These are phyloP conservation scores for Dicrostonyx torquatus DNA, from an alignment of 2,797 vertebrate species.

Conservation along the genomic window DNA sequence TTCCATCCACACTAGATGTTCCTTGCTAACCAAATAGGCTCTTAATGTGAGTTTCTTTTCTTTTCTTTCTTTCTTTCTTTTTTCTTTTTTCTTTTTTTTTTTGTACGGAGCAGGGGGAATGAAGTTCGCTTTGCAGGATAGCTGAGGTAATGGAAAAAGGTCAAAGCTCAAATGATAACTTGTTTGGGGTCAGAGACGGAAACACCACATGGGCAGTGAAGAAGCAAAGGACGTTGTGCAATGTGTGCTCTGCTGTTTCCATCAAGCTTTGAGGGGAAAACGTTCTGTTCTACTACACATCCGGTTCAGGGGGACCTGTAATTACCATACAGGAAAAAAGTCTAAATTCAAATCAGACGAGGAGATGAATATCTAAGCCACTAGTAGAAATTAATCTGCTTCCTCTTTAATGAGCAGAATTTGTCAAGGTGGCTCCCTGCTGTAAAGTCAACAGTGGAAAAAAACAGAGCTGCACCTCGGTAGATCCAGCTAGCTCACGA, in stretches of 20 bases:
- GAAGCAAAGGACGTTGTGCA: neutral
- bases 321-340: neutral
- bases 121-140: neutral
- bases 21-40: neutral
- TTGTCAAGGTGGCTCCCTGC: slow-evolving; percentile 30
- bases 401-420: slow-evolving; percentile 40
- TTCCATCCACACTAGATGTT: neutral
- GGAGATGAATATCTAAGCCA: slow-evolving; percentile 17
- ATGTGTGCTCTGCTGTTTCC: neutral
- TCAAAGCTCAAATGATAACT: neutral
- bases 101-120: neutral
- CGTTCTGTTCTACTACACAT: neutral
- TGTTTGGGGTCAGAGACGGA: neutral
- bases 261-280: neutral
- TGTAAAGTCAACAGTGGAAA: slow-evolving; percentile 2
- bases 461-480: neutral
- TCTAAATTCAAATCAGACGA: slow-evolving; percentile 55
- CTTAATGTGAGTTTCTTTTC: neutral
- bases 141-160: neutral
- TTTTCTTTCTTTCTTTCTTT: too few species aligned
- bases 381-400: slow-evolving; percentile 49
- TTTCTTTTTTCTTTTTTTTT: too few species aligned
- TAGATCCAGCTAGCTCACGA: neutral
- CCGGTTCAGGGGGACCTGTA: neutral
- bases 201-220: neutral